phyloP scores from a whole-genome alignment of 2,797 vertebrate species.

The Calcarius lapponicus region DNA sequence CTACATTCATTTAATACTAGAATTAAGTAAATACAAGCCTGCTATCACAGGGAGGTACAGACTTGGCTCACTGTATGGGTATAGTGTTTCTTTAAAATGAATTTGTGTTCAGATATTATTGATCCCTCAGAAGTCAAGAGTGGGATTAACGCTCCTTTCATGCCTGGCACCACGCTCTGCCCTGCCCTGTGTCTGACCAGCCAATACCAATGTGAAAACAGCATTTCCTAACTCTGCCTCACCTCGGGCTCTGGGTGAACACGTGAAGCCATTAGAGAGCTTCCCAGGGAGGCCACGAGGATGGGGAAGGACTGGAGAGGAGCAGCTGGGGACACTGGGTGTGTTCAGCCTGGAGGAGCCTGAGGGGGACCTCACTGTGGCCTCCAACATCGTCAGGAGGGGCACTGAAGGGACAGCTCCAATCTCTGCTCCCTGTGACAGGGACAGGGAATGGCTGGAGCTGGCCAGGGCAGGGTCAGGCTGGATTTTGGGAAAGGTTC shows the following conservation, averaged over 20 bases:
- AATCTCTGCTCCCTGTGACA: neutral
- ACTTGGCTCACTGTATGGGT: neutral
- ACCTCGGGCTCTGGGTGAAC: neutral
- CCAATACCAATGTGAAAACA: neutral
- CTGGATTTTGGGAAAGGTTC: neutral
- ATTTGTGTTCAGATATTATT: neutral
- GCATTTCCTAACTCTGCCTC: fast-evolving
- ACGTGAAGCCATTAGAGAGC: fast-evolving
- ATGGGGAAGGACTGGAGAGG: neutral
- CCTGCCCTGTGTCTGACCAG: neutral
- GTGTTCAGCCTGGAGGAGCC: neutral
- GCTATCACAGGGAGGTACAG: neutral
- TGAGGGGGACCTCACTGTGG: fast-evolving
- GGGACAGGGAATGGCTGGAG: neutral
- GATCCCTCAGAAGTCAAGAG: neutral
- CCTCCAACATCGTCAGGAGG: fast-evolving
- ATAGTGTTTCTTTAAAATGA: neutral
- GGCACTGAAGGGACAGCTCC: neutral
- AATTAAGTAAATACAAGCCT: neutral
- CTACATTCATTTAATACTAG: neutral
- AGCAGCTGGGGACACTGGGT: neutral
- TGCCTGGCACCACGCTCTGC: neutral
- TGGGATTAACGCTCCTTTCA: neutral
- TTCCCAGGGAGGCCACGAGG: neutral
- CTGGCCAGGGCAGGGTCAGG: neutral